These are phyloP conservation scores for Hippocampus mohnikei DNA, from an alignment of 2,113 vertebrate genomes.

Conservation along the genomic window DNA sequence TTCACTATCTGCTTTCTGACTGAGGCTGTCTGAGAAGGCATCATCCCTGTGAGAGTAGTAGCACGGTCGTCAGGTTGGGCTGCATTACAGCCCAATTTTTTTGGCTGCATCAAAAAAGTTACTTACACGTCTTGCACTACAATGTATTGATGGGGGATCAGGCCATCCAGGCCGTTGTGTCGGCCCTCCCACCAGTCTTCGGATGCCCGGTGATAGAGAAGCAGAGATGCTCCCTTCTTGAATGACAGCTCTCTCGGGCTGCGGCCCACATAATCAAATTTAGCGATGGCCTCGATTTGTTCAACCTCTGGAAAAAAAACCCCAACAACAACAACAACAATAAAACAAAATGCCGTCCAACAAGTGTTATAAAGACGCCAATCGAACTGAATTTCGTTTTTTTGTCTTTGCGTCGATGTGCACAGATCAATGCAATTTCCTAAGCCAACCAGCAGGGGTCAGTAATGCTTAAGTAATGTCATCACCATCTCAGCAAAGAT, in stretches of 20 bases:
- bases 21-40: constrained; percentile 95
- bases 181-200: constrained; percentile 99
- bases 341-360: neutral
- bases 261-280: constrained; percentile 92
- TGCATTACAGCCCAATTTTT: neutral
- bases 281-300: constrained; percentile 98
- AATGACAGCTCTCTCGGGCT: constrained; percentile 93
- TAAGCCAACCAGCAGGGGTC: constrained; percentile 41
- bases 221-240: constrained; percentile 94
- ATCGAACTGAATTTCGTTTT: neutral
- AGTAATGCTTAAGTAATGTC: constrained; percentile 15
- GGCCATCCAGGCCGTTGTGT: constrained; percentile 93
- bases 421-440: neutral
- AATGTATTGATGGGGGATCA: constrained; percentile 98
- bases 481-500: constrained; percentile 5
- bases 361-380: neutral
- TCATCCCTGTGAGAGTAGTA: constrained; percentile 81
- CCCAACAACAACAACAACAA: neutral
- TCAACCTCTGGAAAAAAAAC: constrained; percentile 83
- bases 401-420: too few species aligned
- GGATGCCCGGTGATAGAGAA: constrained; percentile 91
- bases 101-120: neutral
- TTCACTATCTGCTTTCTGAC: constrained; percentile 97
- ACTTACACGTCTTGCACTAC: constrained; percentile 98
- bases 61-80: neutral